phyloP scores from a whole-genome alignment of 2,888 invertebrate genomes.

The Balanococcus diminutus region DNA sequence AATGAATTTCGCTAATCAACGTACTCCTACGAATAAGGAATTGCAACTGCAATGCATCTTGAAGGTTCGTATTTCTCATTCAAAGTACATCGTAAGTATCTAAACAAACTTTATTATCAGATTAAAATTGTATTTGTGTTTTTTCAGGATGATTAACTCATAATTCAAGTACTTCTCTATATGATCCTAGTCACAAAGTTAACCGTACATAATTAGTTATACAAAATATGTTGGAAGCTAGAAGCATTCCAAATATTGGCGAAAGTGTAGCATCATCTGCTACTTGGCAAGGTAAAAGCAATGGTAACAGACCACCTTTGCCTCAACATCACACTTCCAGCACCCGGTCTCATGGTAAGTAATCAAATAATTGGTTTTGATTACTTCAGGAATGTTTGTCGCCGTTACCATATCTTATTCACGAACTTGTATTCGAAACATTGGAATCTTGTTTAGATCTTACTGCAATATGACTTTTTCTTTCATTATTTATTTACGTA shows the following conservation, averaged over 20 bases:
- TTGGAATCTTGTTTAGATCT: no score
- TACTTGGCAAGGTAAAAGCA: conserved; percentile 59
- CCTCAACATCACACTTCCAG: conserved; percentile 60
- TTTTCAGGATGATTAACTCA: background rate
- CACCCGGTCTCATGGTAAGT: conserved; percentile 64
- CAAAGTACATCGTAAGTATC: background rate
- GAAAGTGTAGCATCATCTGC: conserved; percentile 57
- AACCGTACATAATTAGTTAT: conserved; percentile 37
- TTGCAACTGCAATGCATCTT: background rate
- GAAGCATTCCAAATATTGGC: conserved; percentile 57
- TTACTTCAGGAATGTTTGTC: no score
- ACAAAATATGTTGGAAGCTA: conserved; percentile 59
- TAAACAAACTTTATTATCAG: background rate
- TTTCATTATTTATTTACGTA: no score
- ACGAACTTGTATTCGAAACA: no score
- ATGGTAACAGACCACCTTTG: conserved; percentile 59
- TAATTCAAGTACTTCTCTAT: background rate
- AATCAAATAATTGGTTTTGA: background rate
- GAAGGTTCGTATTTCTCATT: background rate
- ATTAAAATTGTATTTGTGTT: background rate
- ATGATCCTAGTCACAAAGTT: conserved; percentile 50
- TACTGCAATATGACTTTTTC: no score
- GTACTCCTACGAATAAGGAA: background rate
- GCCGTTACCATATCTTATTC: no score
- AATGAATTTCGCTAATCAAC: background rate